Base-by-base conservation (phyloP, 2,888 invertebrate genomes). In the Tenthredo scrophulariae region DNA sequence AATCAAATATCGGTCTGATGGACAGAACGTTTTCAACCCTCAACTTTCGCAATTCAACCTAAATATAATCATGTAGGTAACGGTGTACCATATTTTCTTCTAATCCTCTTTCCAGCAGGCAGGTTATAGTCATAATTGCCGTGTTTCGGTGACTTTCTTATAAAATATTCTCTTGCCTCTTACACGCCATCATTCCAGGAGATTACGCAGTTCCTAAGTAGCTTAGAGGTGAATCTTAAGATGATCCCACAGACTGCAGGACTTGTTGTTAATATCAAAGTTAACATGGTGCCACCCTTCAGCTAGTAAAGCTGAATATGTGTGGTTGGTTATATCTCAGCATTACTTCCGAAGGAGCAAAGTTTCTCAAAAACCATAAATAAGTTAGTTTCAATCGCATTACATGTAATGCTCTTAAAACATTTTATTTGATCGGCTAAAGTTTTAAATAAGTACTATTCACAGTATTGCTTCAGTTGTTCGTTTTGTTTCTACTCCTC, bases 131-230 rank as follows among this genome's bases (percentile, higher is more conserved):
- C 62, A 29, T 80, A 62, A 80, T 80, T 40, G 40, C 9, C 62
- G 80, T 80, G 80, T 80, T 80, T 22, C 22, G 40, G 33, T 29
- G 80, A 58, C 77, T 50, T 80, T 62, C 80, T 80, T 58, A 58
- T 80, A 37, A 62, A 80, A 58, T 80, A 80, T 80, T 62, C 62
- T n/a, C 80, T 13, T 13, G 6, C 80, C 62, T 80, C 18, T 80
- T 80, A 62, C 22, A 37, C 62, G 62, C 40, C 40, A 62, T 22
- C 37, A 62, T 80, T 62, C 80, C 22, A 6, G 22, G 22, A 62
- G 80, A 80, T 80, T 80, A 80, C 58, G 62, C 80, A 80, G 80
- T 80, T 80, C 58, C 80, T 80, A 80, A 80, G 80, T 80, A 80
- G 80, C 80, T 80, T 80, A 80, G 80, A 62, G 62, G 58, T 26